These are phyloP conservation scores for Oreohelix idahoensis DNA, from an alignment of 1,140 invertebrate genomes.

Conservation along the genomic window DNA sequence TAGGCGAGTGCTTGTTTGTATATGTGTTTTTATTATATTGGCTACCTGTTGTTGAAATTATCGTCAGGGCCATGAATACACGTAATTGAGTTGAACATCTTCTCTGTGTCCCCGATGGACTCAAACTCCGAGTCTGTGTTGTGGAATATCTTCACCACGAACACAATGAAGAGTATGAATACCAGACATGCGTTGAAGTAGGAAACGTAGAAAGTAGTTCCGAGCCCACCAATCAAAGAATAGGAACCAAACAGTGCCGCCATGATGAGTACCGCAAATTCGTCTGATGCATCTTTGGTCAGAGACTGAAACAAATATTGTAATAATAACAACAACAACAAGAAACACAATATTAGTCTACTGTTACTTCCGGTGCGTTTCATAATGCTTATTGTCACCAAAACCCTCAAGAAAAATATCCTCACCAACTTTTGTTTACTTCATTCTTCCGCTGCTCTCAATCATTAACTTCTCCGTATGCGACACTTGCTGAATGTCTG, in stretches of 20 bases:
- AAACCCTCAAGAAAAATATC: no score
- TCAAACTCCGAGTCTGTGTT: conserved; percentile 51
- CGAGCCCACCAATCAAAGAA: conserved; percentile 71
- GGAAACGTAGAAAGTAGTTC: conserved; percentile 73
- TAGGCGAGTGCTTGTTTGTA: no score
- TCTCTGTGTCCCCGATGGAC: conserved; percentile 53
- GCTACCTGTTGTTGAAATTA: conserved; percentile 61
- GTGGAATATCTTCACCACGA: conserved; percentile 62
- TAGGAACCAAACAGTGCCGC: conserved; percentile 67
- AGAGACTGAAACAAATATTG: conserved; percentile 48
- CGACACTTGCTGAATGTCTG: no score
- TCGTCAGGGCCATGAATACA: conserved; percentile 62
- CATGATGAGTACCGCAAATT: conserved; percentile 61
- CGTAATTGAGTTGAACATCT: conserved; percentile 57
- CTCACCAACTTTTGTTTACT: no score
- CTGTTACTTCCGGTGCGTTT: no score
- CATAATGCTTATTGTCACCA: no score
- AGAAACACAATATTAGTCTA: no score
- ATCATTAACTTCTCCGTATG: no score
- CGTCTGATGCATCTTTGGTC: conserved; percentile 59
- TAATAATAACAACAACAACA: no score
- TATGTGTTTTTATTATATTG: no score
- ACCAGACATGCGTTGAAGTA: conserved; percentile 72
- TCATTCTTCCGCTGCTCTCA: no score
- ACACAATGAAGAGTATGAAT: conserved; percentile 67